Base-by-base conservation (phyloP, 1,140 invertebrate genomes). In the Leptinotarsa lineolata region DNA sequence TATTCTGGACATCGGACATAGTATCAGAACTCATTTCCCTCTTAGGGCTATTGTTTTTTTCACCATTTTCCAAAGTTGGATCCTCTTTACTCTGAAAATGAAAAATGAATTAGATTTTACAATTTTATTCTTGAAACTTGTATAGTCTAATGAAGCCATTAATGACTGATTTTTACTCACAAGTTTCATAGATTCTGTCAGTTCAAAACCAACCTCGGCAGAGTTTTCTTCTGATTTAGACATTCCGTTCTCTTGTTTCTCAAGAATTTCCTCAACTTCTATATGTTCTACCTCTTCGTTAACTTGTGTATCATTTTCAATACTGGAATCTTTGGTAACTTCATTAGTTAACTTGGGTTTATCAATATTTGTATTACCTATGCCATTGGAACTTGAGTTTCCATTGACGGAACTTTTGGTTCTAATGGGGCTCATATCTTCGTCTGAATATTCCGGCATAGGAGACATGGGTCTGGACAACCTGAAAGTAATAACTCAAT, bases 391-490 rank as follows among this genome's bases (percentile, higher is more conserved):
- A 39, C 8, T 39, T 39, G 30, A 39, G 11, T 39, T n/a, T 54
- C n/a, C 15, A 54, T 54, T 54, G 48, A 18, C 1, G 15, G 48
- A 54, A 54, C 15, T 21, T 46, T 48, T 71, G 30, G 39, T 74
- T 73, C 72, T 44, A 22, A 74, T 54, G 74, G 81, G 81, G 30
- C 84, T 82, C 15, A 77, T 74, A 72, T 86, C 85, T 48, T 88
- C 85, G 45, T 89, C 86, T 65, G 85, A 85, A 79, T 88, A 91
- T 73, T 91, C 87, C 2, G 92, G 91, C 81, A 93, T 90, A 18
- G 93, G 93, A 18, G 92, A 95, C 87, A 93, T 90, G 44, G 93
- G 92, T 73, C 93, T 89, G 2, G 93, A 93, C 61, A 91, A 88
- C 80, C 91, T 92, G 79, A 22, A 78, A 88, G 85, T 63, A 78